Evolutionary conservation across 1,140 invertebrate species (phyloP).

Genomic region (Marisa cornuarietis): DNA sequence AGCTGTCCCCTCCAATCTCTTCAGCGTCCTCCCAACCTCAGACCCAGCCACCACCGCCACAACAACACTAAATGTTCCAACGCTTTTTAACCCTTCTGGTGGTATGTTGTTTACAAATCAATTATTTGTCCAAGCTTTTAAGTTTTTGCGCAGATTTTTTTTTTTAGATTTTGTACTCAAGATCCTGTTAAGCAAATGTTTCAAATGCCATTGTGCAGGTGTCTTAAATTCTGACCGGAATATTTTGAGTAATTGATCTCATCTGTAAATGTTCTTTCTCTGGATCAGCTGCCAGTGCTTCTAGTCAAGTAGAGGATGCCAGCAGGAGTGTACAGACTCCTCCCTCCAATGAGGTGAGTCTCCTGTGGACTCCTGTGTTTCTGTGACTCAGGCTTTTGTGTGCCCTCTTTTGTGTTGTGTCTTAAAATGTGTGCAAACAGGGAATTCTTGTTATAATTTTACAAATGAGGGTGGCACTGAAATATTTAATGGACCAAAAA

Average conservation of each 20-base stretch:
- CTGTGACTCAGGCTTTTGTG: no score
- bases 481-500: no score
- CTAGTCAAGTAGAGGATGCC: conserved; percentile 14
- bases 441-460: no score
- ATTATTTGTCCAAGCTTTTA: neutral
- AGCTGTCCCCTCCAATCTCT: conserved; percentile 47
- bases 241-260: neutral
- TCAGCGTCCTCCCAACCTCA: conserved; percentile 43
- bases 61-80: conserved; percentile 29
- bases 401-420: no score
- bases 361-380: neutral
- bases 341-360: conserved; percentile 16
- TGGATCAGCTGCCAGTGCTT: neutral
- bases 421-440: no score
- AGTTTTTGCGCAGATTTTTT: neutral
- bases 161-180: no score
- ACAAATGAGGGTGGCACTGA: no score
- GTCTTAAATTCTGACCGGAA: neutral
- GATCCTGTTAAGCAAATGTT: neutral
- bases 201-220: neutral
- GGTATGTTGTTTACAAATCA: conserved; percentile 24
- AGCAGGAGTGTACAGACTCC: conserved; percentile 6
- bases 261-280: neutral
- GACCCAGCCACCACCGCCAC: neutral
- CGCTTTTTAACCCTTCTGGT: conserved; percentile 46